Base-by-base conservation (phyloP, 2,113 vertebrate genomes). In the Nothoprocta pentlandii region DNA sequence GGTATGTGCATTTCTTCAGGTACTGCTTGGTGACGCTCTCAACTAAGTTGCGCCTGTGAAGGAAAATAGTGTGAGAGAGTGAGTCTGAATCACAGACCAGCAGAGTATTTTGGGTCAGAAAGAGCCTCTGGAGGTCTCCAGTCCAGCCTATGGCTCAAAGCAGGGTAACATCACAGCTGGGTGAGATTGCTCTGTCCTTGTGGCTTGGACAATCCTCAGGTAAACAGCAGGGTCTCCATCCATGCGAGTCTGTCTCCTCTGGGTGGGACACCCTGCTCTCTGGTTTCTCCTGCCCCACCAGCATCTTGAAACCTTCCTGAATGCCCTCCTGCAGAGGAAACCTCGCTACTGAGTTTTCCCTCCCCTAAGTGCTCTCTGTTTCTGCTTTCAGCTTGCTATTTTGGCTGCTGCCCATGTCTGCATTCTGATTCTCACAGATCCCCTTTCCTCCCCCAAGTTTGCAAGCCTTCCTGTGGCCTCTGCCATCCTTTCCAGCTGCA, bases 11-110 rank as follows among this genome's bases (percentile, higher is more conserved):
- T 3, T 67, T 97, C 73, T 54, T 98, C 92, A 99, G 95, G 92
- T 99, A 98, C 11, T 12, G 34, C 2, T 34, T 68, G 67, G 98
- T 96, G 39, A 99, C 93, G 0, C 89, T 94, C 78, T 99, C 99
- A 58, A 99, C 99, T 82, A 99, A 95, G 97, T 99, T 99, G 97
- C 98, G 98, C 93, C 99, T 99, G 87, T 22, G 10, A 15, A 77
- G 6, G 28, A 59, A 42, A 67, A 66, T 13, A 49, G 11, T 53
- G 15, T 2, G 25, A 74, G 39, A 44, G 75, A 51, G 17, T 21
- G 15, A 59, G 28, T 51, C 36, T 53, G 51, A 59, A 26, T 36
- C 30, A 58, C 54, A 30, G 54, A 32, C 32, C 32, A 42, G 20
- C 28, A 14, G 30, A 71, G 12, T 12, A 25, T 28, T 74, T 10